These are phyloP conservation scores for Clistopyga incitator DNA, from an alignment of 2,888 invertebrate genomes.

Conservation along the genomic window DNA sequence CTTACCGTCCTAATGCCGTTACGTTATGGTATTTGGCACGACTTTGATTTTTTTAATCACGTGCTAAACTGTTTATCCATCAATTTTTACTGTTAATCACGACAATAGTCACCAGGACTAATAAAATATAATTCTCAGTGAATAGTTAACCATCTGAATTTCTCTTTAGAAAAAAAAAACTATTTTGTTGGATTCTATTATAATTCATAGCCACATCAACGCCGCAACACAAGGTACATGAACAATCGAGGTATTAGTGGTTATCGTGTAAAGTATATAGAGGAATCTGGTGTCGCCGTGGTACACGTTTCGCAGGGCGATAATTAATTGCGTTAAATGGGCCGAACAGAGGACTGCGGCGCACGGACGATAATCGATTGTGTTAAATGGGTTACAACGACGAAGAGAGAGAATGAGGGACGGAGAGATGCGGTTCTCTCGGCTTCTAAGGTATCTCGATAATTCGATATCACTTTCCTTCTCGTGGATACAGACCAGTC, in stretches of 20 bases:
- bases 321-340: slow-evolving; percentile 64
- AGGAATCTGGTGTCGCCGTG: slow-evolving; percentile 47
- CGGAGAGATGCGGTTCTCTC: slow-evolving; percentile 5
- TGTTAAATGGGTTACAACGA: slow-evolving; percentile 61
- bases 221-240: neutral
- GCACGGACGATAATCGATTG: slow-evolving; percentile 62
- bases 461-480: slow-evolving; percentile 61
- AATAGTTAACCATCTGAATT: no score
- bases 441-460: slow-evolving; percentile 59
- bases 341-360: slow-evolving; percentile 31
- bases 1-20: no score
- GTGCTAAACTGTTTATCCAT: no score
- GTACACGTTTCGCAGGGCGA: slow-evolving; percentile 35
- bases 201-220: neutral
- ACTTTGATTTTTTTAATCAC: neutral
- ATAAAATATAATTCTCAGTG: no score
- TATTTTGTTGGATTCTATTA: neutral
- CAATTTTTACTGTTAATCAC: no score
- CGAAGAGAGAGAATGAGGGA: slow-evolving; percentile 11
- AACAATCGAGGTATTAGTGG: slow-evolving; percentile 30
- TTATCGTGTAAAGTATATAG: slow-evolving; percentile 22
- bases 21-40: neutral
- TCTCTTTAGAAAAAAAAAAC: neutral
- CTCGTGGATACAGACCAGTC: slow-evolving; percentile 26
- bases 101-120: no score